Conservation (phyloP, 2,797 vertebrate genomes). For the Euthynnus affinis region DNA sequence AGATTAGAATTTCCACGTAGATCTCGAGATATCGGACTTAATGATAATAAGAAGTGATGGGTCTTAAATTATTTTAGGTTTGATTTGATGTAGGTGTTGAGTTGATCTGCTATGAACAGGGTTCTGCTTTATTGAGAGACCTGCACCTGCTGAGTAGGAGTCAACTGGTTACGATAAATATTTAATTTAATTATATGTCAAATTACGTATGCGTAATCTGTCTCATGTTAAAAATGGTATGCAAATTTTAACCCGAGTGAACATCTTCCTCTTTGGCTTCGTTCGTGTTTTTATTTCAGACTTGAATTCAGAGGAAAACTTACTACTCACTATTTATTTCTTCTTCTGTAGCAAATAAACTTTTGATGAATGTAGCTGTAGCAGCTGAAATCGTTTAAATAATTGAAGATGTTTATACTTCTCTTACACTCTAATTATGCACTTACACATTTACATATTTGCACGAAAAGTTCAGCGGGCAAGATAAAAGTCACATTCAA, state of each 20-base stretch:
- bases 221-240: conserved; percentile 28
- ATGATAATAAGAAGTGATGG: conserved; percentile 76
- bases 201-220: conserved; percentile 25
- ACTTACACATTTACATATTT: conserved; percentile 67
- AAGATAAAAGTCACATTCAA: conserved; percentile 67
- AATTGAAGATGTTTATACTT: conserved; percentile 66
- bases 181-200: conserved; percentile 38
- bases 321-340: neutral
- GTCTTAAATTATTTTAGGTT: conserved; percentile 66
- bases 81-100: conserved; percentile 60
- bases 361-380: conserved; percentile 59
- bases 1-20: conserved; percentile 77
- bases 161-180: conserved; percentile 30
- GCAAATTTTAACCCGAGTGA: conserved; percentile 27
- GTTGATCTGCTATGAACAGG: conserved; percentile 42
- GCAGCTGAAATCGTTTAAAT: conserved; percentile 58
- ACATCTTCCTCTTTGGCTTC: conserved; percentile 3
- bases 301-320: conserved; percentile 28
- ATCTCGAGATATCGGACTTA: conserved; percentile 74
- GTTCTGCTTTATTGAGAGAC: conserved; percentile 45
- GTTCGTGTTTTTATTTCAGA: conserved; percentile 20
- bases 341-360: conserved; percentile 38
- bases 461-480: conserved; percentile 44
- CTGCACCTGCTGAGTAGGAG: conserved; percentile 50
- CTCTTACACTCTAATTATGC: conserved; percentile 68